These are phyloP conservation scores for Amblyraja radiata DNA, from an alignment of 2,797 vertebrate genomes.

Conservation along the genomic window DNA sequence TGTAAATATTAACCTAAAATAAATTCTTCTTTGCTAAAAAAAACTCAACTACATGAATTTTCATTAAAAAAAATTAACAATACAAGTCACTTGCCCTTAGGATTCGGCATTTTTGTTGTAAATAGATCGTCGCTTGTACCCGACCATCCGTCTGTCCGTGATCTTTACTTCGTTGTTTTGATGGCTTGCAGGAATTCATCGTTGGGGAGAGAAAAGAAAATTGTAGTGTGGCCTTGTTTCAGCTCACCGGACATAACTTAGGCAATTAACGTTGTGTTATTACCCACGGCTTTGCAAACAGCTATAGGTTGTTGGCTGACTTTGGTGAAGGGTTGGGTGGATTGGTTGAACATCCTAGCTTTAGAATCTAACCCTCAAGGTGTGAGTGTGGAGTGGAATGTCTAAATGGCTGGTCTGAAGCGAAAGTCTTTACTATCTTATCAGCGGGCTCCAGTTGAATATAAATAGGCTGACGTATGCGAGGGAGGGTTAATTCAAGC, in stretches of 20 bases:
- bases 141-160: background rate
- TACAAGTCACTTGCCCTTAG: conserved; percentile 13
- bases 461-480: conserved; percentile 6
- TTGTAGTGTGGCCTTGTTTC: background rate
- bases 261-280: conserved; percentile 14
- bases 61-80: conserved; percentile 15
- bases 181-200: background rate
- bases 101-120: background rate
- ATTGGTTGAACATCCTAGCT: background rate
- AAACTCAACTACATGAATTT: conserved; percentile 12
- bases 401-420: background rate
- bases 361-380: background rate
- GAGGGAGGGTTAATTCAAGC: background rate
- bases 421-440: background rate
- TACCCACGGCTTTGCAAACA: background rate
- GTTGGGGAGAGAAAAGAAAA: background rate
- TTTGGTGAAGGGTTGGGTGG: conserved; percentile 17
- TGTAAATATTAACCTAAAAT: conserved; percentile 33
- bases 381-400: background rate
- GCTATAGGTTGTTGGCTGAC: background rate
- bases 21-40: conserved; percentile 24
- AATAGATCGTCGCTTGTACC: background rate
- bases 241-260: background rate
- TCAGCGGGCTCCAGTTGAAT: background rate
- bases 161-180: background rate